phyloP scores from a whole-genome alignment of 2,113 vertebrate species.

The Nannospalax galili region DNA sequence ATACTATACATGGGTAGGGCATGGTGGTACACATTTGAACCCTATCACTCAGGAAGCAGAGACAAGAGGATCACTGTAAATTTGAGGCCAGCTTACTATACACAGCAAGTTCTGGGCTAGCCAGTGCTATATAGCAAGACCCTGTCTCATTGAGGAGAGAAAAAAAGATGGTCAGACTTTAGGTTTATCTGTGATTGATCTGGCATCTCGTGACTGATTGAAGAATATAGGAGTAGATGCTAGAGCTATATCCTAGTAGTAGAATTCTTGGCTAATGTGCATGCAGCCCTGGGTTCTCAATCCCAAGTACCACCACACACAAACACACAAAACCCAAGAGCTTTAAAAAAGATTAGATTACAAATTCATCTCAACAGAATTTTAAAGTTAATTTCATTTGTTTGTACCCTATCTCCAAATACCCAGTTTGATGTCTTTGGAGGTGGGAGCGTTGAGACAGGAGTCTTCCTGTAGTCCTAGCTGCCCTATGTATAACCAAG shows the following conservation, averaged over 20 bases:
- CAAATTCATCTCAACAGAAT: background rate
- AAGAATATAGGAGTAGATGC: background rate
- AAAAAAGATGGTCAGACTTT: background rate
- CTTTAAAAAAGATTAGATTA: slow-evolving; percentile 22
- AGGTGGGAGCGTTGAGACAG: too few relatives aligned
- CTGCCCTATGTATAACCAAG: too few relatives aligned
- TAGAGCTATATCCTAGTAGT: background rate
- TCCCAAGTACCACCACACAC: background rate
- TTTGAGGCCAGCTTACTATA: background rate
- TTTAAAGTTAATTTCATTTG: background rate
- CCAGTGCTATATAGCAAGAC: background rate
- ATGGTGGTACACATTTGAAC: background rate
- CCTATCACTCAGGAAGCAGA: background rate
- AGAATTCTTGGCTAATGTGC: background rate
- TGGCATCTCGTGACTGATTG: slow-evolving; percentile 22
- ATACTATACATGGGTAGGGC: background rate
- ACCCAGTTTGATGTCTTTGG: background rate
- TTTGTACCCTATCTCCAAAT: background rate
- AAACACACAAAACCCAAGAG: background rate
- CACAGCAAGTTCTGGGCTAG: background rate
- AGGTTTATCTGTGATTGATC: slow-evolving; percentile 2
- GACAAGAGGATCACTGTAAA: background rate
- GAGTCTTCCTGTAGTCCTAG: too few relatives aligned
- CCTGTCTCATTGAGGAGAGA: background rate
- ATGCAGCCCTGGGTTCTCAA: background rate